Evolutionary conservation across 2,888 invertebrate species (phyloP).

Genomic region (Acanthosepion esculentum): DNA sequence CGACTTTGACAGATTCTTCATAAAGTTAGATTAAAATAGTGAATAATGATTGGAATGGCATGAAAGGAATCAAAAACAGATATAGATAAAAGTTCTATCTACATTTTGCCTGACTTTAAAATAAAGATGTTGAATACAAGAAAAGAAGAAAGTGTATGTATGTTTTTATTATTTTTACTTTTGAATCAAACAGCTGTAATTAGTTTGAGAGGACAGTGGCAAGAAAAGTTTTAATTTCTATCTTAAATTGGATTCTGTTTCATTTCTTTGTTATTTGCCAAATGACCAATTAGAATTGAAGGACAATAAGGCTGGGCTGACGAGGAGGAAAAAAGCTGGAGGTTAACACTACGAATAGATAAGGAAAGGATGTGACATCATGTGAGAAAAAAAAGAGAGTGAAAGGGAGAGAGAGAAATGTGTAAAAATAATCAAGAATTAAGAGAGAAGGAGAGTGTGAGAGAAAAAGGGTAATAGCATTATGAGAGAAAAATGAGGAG

Average conservation of each 20-base stretch:
- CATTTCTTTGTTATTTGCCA: not conserved
- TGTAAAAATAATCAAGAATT: no score
- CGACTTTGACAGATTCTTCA: not conserved
- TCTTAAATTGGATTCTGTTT: not conserved
- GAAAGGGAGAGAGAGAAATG: no score
- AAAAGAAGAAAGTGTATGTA: not conserved
- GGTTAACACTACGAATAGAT: not conserved
- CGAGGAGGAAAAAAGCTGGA: not conserved
- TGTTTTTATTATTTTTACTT: not conserved
- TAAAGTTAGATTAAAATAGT: not conserved
- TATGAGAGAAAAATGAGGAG: no score
- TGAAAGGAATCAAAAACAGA: not conserved
- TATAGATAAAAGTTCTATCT: not conserved
- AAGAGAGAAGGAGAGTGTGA: no score
- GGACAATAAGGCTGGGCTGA: not conserved
- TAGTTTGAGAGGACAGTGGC: not conserved
- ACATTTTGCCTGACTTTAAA: not conserved
- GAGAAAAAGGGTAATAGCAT: no score
- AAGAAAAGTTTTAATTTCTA: constrained; percentile 8
- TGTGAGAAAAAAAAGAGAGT: no score
- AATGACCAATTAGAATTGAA: not conserved
- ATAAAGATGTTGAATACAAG: not conserved
- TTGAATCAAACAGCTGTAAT: not conserved
- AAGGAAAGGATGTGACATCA: no score
- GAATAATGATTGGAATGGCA: not conserved